These are phyloP conservation scores for Petrocephalus zakoni DNA, from an alignment of 2,113 vertebrate species.

Conservation along the genomic window DNA sequence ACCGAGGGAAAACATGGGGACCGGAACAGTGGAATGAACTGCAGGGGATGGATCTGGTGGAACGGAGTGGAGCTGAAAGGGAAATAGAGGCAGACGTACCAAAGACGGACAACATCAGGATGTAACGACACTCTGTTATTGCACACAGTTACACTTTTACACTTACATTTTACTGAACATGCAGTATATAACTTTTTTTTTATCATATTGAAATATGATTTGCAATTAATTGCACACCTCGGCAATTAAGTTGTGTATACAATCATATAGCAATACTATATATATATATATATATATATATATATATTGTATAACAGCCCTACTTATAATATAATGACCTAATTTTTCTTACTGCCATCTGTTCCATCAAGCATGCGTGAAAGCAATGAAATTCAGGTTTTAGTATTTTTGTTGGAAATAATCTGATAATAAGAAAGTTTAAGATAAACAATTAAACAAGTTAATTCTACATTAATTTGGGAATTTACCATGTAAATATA, in stretches of 20 bases:
- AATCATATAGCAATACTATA: not conserved
- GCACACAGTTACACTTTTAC: too few species aligned
- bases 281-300: too few species aligned
- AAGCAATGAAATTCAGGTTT: not conserved
- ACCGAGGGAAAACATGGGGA: too few species aligned
- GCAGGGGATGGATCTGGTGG: too few species aligned
- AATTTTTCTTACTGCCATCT: not conserved
- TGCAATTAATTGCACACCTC: not conserved
- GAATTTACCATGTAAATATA: not conserved
- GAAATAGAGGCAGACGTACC: too few species aligned
- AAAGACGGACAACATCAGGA: too few species aligned
- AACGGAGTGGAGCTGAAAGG: too few species aligned
- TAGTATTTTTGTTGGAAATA: not conserved
- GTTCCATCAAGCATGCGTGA: not conserved
- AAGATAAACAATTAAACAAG: not conserved
- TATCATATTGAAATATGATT: not conserved
- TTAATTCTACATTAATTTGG: not conserved
- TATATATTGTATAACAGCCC: not conserved
- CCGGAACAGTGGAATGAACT: too few species aligned
- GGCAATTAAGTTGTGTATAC: not conserved
- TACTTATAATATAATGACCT: not conserved
- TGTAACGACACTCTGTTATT: too few species aligned
- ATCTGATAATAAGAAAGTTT: not conserved
- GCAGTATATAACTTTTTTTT: not conserved
- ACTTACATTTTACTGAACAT: too few species aligned